Evolutionary conservation across 2,113 vertebrate species (phyloP), one percentile per base, ranked within the genome.

Genomic region (Tragelaphus strepsiceros): DNA sequence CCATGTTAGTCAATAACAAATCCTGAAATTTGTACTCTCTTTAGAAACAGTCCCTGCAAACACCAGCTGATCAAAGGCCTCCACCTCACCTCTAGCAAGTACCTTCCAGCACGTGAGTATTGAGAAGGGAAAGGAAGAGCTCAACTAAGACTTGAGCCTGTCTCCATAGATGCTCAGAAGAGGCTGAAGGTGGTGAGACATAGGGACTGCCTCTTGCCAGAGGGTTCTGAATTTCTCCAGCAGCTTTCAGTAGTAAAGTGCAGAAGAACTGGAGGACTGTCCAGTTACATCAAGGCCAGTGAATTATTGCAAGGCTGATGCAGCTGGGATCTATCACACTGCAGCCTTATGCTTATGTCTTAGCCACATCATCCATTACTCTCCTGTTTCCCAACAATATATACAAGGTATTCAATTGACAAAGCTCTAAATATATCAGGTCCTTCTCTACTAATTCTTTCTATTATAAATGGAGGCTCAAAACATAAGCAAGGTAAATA

Each of bases 401-500:
- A 30, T 67, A 4, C 1, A 8, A 93, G 64, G 82, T 53, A 94
- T 81, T 39, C 51, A 93, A 78, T 0, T 95, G 74, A 80, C 88
- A 94, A 54, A 19, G 6, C 28, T 90, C 49, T 88, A 83, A 93
- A 83, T 26, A 2, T 2, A 46, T 64, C 90, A 80, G 51, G 43
- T 90, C 59, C 51, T 83, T 97, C 86, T 74, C 30, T n/a, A 71
- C 28, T 89, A 95, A 95, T 90, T 93, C 58, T 77, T 85, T 43
- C 43, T 43, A 32, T 74, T 96, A 84, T 54, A 95, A 97, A 92
- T 86, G 64, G 59, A 96, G 5, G 46, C 24, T 90, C 15, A 78
- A 95, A 81, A 82, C 15, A 87, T 43, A 85, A 93, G 32, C 86
- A 97, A 92, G 49, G 24, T 82, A 74, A 93, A 46, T n/a, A 78